Percentiles rank a stretch among this genome's conserved stretches.
phyloP scores from a whole-genome alignment of 2,113 vertebrate genomes.

The Anarhynchus alexandrinus region DNA sequence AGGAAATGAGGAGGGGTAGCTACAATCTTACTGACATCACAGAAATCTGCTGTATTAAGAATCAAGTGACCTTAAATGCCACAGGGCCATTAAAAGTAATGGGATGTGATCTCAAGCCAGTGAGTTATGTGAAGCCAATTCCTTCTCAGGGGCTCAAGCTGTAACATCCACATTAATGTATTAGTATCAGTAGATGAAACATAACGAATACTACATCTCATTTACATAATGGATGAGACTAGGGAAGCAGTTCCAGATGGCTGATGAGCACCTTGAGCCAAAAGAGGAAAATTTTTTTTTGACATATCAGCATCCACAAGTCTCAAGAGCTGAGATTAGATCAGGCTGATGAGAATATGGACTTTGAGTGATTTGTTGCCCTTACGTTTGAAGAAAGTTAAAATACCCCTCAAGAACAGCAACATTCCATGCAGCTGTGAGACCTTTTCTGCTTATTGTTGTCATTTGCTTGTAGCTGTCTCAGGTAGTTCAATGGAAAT shows the following conservation, averaged over 20 bases:
- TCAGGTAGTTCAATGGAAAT: background rate
- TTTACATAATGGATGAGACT: constrained; percentile 73
- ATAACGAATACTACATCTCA: constrained; percentile 57
- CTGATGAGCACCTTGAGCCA: constrained; percentile 68
- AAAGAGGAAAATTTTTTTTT: constrained; percentile 7
- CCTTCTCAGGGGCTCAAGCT: constrained; percentile 42
- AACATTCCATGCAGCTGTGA: background rate
- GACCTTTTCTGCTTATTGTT: background rate
- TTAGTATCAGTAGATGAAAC: constrained; percentile 69
- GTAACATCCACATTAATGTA: constrained; percentile 58
- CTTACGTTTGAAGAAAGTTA: constrained; percentile 1
- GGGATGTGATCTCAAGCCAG: constrained; percentile 52
- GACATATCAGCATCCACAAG: background rate
- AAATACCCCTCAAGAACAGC: background rate
- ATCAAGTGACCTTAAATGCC: constrained; percentile 55
- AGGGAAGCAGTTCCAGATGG: constrained; percentile 69
- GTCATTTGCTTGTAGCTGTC: background rate
- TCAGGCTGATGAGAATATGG: background rate
- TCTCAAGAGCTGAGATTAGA: background rate
- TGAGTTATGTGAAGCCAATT: constrained; percentile 54
- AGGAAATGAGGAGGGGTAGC: background rate
- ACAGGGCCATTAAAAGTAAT: constrained; percentile 58
- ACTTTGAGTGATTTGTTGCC: background rate
- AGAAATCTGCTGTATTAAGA: constrained; percentile 2
- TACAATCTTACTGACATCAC: constrained; percentile 19